Base-by-base conservation (phyloP, 2,113 vertebrate species). In the Cyanoliseus patagonus region DNA sequence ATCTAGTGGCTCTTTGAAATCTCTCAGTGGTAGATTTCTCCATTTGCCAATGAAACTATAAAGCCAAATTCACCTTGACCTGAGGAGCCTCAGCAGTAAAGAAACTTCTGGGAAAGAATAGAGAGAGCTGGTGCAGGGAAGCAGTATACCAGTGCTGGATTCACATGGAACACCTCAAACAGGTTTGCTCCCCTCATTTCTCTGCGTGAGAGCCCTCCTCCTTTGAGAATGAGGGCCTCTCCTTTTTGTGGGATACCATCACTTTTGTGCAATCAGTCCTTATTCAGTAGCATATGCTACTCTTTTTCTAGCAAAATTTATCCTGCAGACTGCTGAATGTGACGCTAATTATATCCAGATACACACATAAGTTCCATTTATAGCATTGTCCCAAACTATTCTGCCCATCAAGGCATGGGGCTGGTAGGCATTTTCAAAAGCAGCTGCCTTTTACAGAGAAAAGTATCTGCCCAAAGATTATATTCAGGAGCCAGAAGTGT, bases 21-120 rank as follows among this genome's bases (percentile, higher is more conserved):
- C 55, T 89, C 42, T 90, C 75, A 84, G 47, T 10, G n/a, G 23
- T 75, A 11, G 62, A 64, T 78, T 97, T 93, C 62, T 82, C 39
- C 61, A 41, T 47, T 72, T 89, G 47, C 52, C 47, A 64, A 1
- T 47, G 30, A 72, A 91, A 64, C 42, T 33, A 17, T 9, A 59
- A 78, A 87, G 30, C 19, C 46, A 93, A 53, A 37, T 72, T 91
- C 62, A 81, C 33, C 66, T 61, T 84, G 74, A 63, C 55, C n/a
- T 61, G 66, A 62, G 66, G 19, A 84, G 10, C 35, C 63, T 86
- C 47, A 88, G 44, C 25, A 80, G 37, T 20, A 84, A 83, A 91
- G 41, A 86, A 91, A 74, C 8, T 83, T 66, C 17, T 41, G 59
- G 44, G 53, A 49, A 59, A 69, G 47, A 46, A 23, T 15, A 61